Evolutionary conservation across 2,888 invertebrate species (phyloP).

Genomic region (Acleris holmiana): DNA sequence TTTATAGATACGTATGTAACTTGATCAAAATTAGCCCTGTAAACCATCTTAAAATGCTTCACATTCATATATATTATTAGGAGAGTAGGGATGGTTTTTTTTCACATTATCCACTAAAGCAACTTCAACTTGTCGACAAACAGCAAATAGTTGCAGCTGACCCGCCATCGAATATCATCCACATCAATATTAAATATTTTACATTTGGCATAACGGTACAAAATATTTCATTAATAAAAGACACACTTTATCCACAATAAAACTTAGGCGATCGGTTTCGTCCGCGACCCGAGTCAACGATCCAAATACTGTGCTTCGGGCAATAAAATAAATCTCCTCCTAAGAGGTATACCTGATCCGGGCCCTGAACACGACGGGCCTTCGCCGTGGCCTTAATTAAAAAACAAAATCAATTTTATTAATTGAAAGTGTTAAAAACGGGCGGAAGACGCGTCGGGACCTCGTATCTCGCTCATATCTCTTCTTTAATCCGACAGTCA

Average conservation of each 20-base stretch:
- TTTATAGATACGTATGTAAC: too few relatives aligned
- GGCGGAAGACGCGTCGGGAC: slow-evolving; percentile 77
- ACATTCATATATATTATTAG: too few relatives aligned
- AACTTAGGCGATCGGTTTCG: slow-evolving; percentile 62
- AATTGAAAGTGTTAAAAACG: slow-evolving; percentile 85
- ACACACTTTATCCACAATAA: slow-evolving; percentile 66
- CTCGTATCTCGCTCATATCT: slow-evolving; percentile 80
- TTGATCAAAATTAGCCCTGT: too few relatives aligned
- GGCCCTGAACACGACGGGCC: slow-evolving; percentile 72
- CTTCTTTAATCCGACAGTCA: slow-evolving; percentile 82
- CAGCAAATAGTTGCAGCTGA: slow-evolving; percentile 28
- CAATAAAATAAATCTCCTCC: slow-evolving; percentile 81
- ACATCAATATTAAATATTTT: slow-evolving; percentile 25
- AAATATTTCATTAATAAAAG: slow-evolving; percentile 51
- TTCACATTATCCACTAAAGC: slow-evolving; percentile 1
- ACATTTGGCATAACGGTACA: slow-evolving; percentile 26
- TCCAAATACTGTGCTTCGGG: slow-evolving; percentile 73
- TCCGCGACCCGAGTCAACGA: slow-evolving; percentile 58
- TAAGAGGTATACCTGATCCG: slow-evolving; percentile 78
- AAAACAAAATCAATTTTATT: slow-evolving; percentile 85
- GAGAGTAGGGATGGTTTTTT: not conserved
- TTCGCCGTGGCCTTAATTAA: slow-evolving; percentile 82
- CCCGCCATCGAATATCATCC: slow-evolving; percentile 19
- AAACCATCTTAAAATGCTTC: too few relatives aligned
- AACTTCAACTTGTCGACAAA: not conserved